A percentile compares a stretch with the other conserved stretches of the same genome.
Evolutionary conservation across 2,113 vertebrate species (phyloP).

Genomic region (Actenoides hombroni): DNA sequence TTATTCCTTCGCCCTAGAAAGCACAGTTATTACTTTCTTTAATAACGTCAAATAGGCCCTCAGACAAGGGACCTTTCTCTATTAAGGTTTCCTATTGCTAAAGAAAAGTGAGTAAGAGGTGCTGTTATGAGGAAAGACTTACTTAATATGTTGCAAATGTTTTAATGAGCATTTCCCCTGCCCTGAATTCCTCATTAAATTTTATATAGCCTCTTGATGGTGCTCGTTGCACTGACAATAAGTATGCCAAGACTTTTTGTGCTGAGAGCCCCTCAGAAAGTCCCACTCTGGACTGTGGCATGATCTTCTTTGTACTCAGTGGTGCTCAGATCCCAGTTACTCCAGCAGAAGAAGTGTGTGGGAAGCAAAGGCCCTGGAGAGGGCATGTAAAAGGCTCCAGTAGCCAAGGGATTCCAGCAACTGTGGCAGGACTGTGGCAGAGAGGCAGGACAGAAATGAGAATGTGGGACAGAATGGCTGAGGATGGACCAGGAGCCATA

Average conservation of each 20-base stretch:
- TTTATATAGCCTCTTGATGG: not conserved
- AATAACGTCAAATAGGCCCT: not conserved
- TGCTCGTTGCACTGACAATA: not conserved
- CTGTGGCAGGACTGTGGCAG: not conserved
- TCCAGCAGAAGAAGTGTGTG: not conserved
- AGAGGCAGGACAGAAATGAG: not conserved
- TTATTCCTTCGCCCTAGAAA: slow-evolving; percentile 28
- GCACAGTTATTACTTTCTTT: slow-evolving; percentile 23
- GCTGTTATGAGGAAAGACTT: not conserved
- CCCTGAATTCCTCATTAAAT: not conserved
- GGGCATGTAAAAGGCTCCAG: not conserved
- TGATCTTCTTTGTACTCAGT: not conserved
- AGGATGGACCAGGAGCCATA: not conserved
- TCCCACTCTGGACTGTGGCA: not conserved
- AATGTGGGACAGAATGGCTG: not conserved
- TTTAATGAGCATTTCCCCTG: not conserved
- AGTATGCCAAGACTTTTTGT: not conserved
- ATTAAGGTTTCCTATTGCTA: not conserved
- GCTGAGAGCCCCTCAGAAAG: not conserved
- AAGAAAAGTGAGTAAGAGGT: not conserved
- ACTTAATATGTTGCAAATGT: not conserved
- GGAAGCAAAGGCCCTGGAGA: not conserved
- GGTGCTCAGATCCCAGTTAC: not conserved
- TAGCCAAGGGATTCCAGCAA: not conserved
- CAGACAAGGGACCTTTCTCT: not conserved